Evolutionary conservation across 2,113 vertebrate species (phyloP).

Genomic region (Zosterops japonicus): DNA sequence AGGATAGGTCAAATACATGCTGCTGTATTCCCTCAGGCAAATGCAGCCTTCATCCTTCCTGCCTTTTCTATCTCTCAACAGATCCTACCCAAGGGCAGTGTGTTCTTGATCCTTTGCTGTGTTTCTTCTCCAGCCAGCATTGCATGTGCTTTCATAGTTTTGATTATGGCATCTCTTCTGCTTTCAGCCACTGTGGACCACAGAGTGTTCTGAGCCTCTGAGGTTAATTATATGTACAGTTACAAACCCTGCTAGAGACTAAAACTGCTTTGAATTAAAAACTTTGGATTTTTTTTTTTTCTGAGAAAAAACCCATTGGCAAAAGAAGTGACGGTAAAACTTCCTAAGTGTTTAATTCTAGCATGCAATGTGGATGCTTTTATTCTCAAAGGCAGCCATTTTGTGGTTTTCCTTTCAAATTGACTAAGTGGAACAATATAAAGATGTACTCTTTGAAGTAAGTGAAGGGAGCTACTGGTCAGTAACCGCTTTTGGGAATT

Average conservation of each 20-base stretch:
- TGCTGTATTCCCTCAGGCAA: background rate
- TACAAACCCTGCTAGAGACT: background rate
- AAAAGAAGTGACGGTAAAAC: background rate
- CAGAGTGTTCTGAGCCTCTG: background rate
- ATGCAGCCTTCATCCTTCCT: background rate
- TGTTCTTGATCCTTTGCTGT: background rate
- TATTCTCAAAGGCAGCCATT: conserved; percentile 7
- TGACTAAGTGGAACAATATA: background rate
- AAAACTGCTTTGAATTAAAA: background rate
- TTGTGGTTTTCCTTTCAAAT: conserved; percentile 36
- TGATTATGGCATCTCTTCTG: background rate
- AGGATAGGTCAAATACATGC: background rate
- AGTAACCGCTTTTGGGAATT: background rate
- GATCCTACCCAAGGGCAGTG: background rate
- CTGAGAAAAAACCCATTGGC: background rate
- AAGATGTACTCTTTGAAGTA: background rate
- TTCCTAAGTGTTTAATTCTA: background rate
- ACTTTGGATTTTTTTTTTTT: background rate
- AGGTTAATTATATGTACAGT: background rate
- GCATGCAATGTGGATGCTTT: background rate
- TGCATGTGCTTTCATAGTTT: background rate
- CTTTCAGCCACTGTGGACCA: background rate
- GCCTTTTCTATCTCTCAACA: background rate
- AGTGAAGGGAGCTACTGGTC: background rate
- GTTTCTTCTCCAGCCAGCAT: background rate